Percentiles rank a stretch among this genome's conserved stretches.
These are phyloP conservation scores for Bungarus multicinctus DNA, from an alignment of 2,113 vertebrate species.

Conservation along the genomic window DNA sequence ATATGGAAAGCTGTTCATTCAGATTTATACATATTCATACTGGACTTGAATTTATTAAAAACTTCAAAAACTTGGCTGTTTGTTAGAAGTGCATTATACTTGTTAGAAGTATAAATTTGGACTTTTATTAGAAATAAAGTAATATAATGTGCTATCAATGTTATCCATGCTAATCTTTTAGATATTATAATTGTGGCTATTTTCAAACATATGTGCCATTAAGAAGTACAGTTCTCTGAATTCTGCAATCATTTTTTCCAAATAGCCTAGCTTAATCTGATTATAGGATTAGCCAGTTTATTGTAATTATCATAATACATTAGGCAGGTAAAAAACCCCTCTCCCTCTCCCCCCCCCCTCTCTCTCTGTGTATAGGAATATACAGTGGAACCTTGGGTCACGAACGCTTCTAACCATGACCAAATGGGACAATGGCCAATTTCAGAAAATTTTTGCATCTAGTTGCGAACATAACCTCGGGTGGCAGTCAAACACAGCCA, in stretches of 20 bases:
- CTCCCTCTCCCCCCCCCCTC: no score
- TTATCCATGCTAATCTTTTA: neutral
- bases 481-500: no score
- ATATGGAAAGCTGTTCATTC: neutral
- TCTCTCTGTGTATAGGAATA: neutral
- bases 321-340: neutral
- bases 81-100: neutral
- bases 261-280: neutral
- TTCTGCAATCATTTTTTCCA: neutral
- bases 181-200: neutral
- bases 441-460: no score
- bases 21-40: neutral
- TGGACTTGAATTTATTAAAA: neutral
- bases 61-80: neutral
- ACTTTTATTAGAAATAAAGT: neutral
- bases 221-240: neutral
- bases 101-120: neutral
- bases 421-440: no score
- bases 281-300: neutral
- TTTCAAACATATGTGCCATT: neutral
- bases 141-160: neutral
- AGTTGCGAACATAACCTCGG: no score
- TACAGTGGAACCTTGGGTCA: no score
- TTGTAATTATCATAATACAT: neutral
- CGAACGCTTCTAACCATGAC: no score